Conservation (phyloP, 2,888 invertebrate species). For the Brenthis ino region DNA sequence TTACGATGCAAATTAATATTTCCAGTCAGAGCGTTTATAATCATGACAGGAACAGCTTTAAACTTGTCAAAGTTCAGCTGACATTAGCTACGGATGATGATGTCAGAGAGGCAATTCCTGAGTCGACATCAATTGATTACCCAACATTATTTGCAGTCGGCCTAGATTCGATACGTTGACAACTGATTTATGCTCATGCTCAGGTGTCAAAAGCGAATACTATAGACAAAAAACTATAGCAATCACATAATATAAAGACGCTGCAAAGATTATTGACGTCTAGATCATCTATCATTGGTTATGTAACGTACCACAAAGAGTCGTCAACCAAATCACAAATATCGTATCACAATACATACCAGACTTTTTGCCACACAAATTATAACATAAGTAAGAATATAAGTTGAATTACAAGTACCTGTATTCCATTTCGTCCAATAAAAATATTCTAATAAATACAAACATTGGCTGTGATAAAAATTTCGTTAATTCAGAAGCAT, state of each 20-base stretch:
- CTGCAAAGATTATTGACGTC: constrained; percentile 61
- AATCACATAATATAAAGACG: constrained; percentile 64
- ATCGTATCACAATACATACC: constrained; percentile 24
- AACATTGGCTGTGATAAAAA: not conserved
- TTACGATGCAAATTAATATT: constrained; percentile 23
- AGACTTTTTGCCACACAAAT: constrained; percentile 23
- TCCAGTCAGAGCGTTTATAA: constrained; percentile 29
- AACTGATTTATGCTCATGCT: constrained; percentile 73
- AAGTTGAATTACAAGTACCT: constrained; percentile 26
- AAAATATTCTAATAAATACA: constrained; percentile 1
- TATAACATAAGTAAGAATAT: constrained; percentile 16
- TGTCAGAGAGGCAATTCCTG: constrained; percentile 57
- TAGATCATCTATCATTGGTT: constrained; percentile 67
- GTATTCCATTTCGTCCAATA: constrained; percentile 29
- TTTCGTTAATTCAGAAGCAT: constrained; percentile 38
- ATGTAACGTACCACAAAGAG: constrained; percentile 58
- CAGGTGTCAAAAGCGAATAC: constrained; percentile 71
- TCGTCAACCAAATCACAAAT: constrained; percentile 46
- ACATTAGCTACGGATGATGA: constrained; percentile 58
- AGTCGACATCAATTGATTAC: constrained; percentile 66
- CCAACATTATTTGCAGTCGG: constrained; percentile 61
- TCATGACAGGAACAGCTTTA: constrained; percentile 54
- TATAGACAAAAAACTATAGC: constrained; percentile 62
- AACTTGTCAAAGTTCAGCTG: constrained; percentile 58
- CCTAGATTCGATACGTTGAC: constrained; percentile 69